Percentiles rank a stretch among this genome's conserved stretches.
Conservation (phyloP, 2,888 invertebrate species). For the Eulithis testata region DNA sequence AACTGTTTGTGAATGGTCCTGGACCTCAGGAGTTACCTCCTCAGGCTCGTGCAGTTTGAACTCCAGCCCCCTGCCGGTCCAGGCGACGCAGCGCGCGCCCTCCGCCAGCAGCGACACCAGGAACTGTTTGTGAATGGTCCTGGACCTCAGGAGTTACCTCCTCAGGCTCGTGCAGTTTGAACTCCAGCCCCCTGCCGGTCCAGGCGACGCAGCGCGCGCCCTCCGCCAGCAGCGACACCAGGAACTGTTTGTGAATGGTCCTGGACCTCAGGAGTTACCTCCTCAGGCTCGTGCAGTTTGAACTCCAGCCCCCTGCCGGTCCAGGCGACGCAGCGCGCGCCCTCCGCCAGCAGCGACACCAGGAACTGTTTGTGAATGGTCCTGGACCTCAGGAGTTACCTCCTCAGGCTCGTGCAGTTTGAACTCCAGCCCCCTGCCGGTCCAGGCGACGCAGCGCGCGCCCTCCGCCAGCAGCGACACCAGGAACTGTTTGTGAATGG, state of each 20-base stretch:
- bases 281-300: constrained; percentile 97
- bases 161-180: constrained; percentile 97
- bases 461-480: constrained; percentile 90
- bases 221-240: constrained; percentile 91
- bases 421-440: constrained; percentile 97
- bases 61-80: constrained; percentile 98
- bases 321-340: constrained; percentile 95
- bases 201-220: constrained; percentile 94
- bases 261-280: too few species aligned
- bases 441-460: constrained; percentile 96
- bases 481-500: too few species aligned
- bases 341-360: constrained; percentile 89
- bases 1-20: too few species aligned
- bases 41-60: constrained; percentile 98
- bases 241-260: too few species aligned
- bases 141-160: too few species aligned
- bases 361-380: too few species aligned
- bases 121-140: too few species aligned
- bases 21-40: too few species aligned
- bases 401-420: constrained; percentile 98
- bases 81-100: constrained; percentile 93
- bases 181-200: constrained; percentile 98
- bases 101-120: constrained; percentile 90
- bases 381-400: too few species aligned
- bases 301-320: constrained; percentile 98